Evolutionary conservation across 2,888 invertebrate genomes (phyloP).

Genomic region (Tetropium fuscum): DNA sequence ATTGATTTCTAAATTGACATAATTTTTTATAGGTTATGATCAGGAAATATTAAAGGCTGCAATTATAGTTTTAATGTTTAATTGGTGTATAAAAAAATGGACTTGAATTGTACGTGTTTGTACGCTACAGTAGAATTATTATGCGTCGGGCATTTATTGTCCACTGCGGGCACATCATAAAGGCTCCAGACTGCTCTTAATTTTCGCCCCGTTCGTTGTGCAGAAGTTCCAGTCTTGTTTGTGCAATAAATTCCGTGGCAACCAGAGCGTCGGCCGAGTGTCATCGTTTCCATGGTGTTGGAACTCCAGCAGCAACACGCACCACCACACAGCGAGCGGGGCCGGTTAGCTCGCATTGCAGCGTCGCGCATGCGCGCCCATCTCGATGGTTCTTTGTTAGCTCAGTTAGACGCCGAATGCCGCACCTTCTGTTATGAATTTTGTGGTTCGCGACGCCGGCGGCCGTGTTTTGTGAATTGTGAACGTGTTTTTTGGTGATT

Average conservation of each 20-base stretch:
- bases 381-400: conserved; percentile 48
- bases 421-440: conserved; percentile 56
- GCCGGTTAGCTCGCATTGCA: conserved; percentile 51
- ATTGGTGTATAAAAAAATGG: too few species aligned
- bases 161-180: too few species aligned
- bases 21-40: too few species aligned
- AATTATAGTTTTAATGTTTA: too few species aligned
- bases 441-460: conserved; percentile 64
- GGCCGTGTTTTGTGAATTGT: conserved; percentile 54
- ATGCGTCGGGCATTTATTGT: too few species aligned
- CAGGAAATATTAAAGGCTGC: too few species aligned
- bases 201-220: too few species aligned
- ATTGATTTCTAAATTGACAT: too few species aligned
- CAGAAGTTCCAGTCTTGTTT: conserved; percentile 10
- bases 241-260: conserved; percentile 3
- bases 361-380: conserved; percentile 57
- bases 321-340: conserved; percentile 29
- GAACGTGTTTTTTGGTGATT: conserved; percentile 42
- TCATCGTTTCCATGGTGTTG: conserved; percentile 16
- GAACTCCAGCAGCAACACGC: conserved; percentile 15
- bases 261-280: conserved; percentile 2
- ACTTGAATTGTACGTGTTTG: too few species aligned
- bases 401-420: conserved; percentile 62
- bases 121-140: too few species aligned
- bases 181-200: too few species aligned